A percentile compares a stretch with the other conserved stretches of the same genome.
Conservation (phyloP, 1,140 invertebrate genomes). For the Schlechtendalia chinensis region DNA sequence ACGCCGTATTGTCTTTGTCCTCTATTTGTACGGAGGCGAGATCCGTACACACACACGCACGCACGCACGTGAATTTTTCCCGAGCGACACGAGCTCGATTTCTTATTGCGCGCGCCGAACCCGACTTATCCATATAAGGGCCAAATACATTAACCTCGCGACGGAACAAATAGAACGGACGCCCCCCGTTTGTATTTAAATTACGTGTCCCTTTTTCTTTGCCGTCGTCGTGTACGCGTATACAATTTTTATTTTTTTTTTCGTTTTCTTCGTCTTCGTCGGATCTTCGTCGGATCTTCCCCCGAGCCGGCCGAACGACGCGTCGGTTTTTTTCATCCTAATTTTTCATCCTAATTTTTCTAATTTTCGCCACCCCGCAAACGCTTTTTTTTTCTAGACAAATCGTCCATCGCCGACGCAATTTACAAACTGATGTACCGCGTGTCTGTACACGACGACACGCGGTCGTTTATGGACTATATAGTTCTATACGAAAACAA, state of each 20-base stretch:
- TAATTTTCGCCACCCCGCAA: not conserved
- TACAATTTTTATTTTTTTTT: conserved; percentile 2
- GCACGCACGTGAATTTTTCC: conserved; percentile 17
- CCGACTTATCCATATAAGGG: conserved; percentile 41
- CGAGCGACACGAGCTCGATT: conserved; percentile 13
- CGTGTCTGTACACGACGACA: not conserved
- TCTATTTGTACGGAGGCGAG: conserved; percentile 35
- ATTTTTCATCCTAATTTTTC: not conserved
- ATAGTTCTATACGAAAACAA: conserved; percentile 8
- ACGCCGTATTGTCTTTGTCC: conserved; percentile 29
- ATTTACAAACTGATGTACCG: not conserved
- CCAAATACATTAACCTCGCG: conserved; percentile 44
- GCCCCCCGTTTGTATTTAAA: conserved; percentile 48
- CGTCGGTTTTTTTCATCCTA: no score
- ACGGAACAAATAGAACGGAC: conserved; percentile 31
- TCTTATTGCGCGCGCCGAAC: conserved; percentile 30
- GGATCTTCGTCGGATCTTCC: no score
- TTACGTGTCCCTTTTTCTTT: conserved; percentile 24
- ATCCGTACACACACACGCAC: not conserved
- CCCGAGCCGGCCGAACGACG: not conserved
- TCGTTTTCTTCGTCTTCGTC: not conserved
- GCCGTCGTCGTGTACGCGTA: conserved; percentile 1
- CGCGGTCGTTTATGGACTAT: conserved; percentile 1
- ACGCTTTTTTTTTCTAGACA: not conserved
- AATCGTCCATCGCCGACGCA: not conserved